These are phyloP conservation scores for Odobenus rosmarus DNA, from an alignment of 2,113 vertebrate species.

Conservation along the genomic window DNA sequence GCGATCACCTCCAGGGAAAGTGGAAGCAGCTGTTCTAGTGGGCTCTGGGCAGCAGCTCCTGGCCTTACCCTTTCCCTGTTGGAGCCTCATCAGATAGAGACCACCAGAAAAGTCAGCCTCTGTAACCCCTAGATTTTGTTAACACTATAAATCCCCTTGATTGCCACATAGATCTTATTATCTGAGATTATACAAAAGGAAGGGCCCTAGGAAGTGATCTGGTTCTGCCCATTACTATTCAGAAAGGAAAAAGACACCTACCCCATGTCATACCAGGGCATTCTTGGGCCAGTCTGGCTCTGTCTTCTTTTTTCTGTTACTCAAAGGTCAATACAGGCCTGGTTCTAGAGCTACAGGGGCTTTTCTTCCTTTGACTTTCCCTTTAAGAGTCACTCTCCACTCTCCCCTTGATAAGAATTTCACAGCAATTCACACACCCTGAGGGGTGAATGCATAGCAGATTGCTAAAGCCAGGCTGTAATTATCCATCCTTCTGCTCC, in stretches of 20 bases:
- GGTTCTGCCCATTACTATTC: not conserved
- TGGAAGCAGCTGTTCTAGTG: not conserved
- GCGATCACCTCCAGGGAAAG: not conserved
- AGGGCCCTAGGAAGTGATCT: not conserved
- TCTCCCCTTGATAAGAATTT: conserved; percentile 70
- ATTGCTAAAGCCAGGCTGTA: conserved; percentile 75
- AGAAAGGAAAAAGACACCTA: not conserved
- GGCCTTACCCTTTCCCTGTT: not conserved
- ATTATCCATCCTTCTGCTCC: conserved; percentile 69
- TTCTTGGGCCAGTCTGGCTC: not conserved
- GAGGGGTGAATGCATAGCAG: conserved; percentile 72
- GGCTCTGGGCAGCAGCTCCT: not conserved
- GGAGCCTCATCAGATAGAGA: not conserved
- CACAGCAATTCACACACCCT: conserved; percentile 78
- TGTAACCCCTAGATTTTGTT: not conserved
- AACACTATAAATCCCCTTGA: not conserved
- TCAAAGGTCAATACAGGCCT: not conserved
- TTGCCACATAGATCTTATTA: not conserved
- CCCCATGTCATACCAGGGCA: not conserved
- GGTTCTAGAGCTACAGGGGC: not conserved
- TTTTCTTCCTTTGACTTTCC: conserved; percentile 59
- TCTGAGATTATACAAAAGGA: not conserved
- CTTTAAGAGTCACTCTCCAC: conserved; percentile 58
- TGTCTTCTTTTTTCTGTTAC: not conserved
- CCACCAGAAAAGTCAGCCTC: not conserved